These are phyloP conservation scores for Epinotia nisella DNA, from an alignment of 2,888 invertebrate genomes.

Conservation along the genomic window DNA sequence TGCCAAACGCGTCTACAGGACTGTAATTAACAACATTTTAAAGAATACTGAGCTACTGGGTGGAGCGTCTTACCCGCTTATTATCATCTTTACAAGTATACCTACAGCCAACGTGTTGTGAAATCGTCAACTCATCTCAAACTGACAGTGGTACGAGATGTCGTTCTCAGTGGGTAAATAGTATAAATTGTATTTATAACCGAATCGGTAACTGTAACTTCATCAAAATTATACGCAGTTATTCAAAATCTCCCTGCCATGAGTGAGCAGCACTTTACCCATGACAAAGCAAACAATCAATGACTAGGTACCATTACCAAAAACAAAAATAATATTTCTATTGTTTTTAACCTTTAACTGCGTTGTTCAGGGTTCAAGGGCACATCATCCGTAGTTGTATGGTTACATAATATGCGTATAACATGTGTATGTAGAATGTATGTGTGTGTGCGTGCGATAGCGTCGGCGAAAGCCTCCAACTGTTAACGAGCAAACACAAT, in stretches of 20 bases:
- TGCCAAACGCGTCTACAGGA: constrained; percentile 2
- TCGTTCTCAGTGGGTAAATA: too few species aligned
- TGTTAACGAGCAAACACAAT: constrained; percentile 18
- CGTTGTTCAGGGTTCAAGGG: constrained; percentile 4
- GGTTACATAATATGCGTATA: neutral
- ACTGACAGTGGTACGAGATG: too few species aligned
- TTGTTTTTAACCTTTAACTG: neutral
- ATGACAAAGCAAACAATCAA: neutral
- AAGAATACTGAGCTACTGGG: neutral
- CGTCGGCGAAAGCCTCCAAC: constrained; percentile 24
- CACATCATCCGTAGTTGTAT: neutral
- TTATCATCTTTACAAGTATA: neutral
- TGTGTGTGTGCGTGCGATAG: constrained; percentile 2
- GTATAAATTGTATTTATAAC: too few species aligned
- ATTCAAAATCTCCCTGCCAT: too few species aligned
- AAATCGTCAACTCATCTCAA: too few species aligned
- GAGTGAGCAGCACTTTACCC: neutral
- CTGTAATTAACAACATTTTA: neutral
- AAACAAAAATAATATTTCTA: neutral
- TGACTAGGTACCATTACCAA: neutral
- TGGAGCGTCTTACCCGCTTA: neutral
- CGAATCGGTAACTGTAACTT: too few species aligned
- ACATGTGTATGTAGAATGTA: neutral
- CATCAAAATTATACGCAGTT: too few species aligned
- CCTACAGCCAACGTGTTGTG: too few species aligned